Percentiles rank a stretch among this genome's conserved stretches.
Conservation (phyloP, 2,888 invertebrate genomes). For the Drosophila cognata region DNA sequence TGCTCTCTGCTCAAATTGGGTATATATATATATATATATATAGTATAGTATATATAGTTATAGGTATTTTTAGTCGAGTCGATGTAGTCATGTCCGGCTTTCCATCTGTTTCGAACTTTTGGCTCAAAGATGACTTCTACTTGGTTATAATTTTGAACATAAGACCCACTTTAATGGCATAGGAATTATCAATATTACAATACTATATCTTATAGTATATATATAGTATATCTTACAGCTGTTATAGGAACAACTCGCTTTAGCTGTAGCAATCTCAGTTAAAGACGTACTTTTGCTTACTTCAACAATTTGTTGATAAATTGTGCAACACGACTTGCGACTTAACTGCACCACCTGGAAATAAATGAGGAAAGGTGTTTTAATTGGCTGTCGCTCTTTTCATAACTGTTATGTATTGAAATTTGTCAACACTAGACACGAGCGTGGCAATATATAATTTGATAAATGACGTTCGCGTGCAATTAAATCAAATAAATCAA, state of each 20-base stretch:
- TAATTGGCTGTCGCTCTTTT: neutral
- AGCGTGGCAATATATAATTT: slow-evolving; percentile 37
- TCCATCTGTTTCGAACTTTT: too few relatives aligned
- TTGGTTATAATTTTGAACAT: neutral
- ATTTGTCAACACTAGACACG: slow-evolving; percentile 40
- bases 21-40: neutral
- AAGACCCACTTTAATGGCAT: neutral
- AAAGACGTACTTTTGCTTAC: neutral
- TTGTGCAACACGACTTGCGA: neutral
- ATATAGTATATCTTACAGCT: neutral
- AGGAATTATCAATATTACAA: neutral
- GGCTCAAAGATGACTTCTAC: neutral
- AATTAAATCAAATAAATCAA: slow-evolving; percentile 41
- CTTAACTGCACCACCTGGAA: neutral
- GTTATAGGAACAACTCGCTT: neutral
- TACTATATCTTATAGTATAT: neutral
- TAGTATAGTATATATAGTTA: neutral
- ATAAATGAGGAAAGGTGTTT: slow-evolving; percentile 8
- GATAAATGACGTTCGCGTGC: slow-evolving; percentile 19
- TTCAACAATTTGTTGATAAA: neutral
- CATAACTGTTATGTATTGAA: slow-evolving; percentile 16
- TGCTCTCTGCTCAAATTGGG: neutral
- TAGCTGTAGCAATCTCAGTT: too few relatives aligned
- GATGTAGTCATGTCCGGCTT: neutral
- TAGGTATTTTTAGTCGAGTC: neutral